Evolutionary conservation across 1,140 invertebrate species (phyloP), one percentile per base, ranked within the genome.

Genomic region (Kradibia gibbosae): DNA sequence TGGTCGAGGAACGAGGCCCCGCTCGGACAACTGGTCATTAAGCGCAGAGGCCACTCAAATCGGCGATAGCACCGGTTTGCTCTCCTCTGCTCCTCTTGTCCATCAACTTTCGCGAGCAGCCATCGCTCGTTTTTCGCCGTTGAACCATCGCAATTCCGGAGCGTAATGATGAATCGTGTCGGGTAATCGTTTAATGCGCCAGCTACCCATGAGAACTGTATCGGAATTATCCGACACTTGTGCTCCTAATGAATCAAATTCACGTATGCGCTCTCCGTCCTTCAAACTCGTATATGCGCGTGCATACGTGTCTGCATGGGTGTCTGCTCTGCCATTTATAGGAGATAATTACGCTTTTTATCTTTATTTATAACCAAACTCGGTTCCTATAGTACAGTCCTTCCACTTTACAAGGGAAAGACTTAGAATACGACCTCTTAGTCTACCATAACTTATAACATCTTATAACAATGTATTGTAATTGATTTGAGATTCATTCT

Each of bases 1-100:
- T 83, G 82, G 79, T 83, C 83, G 74, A 42, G 74, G 53, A 42
- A 34, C 28, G 55, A n/a, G 25, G 71, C 28, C 28, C 28, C 0
- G 71, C 11, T 48, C 45, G 20, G 1, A 42, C 42, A 73, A 73
- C 71, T 31, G 28, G 28, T 73, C 71, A 73, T 73, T 73, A 73
- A 25, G 28, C 71, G 13, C 48, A 20, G 42, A 1, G n/a, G 4
- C 17, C 36, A 13, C 17, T 67, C 36, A 36, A 67, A 39, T 15
- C 34, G 34, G 20, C 62, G 62, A 67, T 67, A 39, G 17, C 62
- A 22, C 31, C 31, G 36, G 31, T 65, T 34, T 17, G 22, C 10
- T 8, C 11, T 65, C 13, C 31, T 39, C 34, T 10, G 3, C 34
- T 31, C 13, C 3, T 1, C 13, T 62, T 17, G 25, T 1, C 28